Evolutionary conservation across 2,888 invertebrate species (phyloP).

Genomic region (Criorhina ranunculi): DNA sequence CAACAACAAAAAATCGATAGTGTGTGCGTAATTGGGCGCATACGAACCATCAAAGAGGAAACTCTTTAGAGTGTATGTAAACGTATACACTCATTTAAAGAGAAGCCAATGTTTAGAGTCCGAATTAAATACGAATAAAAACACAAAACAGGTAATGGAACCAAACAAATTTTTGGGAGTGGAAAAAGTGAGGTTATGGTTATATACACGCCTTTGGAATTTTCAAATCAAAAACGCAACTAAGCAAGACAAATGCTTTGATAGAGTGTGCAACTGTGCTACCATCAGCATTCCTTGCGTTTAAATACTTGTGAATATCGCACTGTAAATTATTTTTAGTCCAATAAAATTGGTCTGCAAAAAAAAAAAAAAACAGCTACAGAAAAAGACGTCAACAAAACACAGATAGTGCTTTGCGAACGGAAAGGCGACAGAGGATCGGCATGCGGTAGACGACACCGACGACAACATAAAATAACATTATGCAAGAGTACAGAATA

Average conservation of each 20-base stretch:
- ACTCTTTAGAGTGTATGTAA: background rate
- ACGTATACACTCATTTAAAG: background rate
- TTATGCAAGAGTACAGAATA: conserved; percentile 62
- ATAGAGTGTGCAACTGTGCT: conserved; percentile 22
- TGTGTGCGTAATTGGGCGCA: conserved; percentile 23
- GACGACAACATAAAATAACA: conserved; percentile 31
- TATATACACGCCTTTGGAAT: conserved; percentile 8
- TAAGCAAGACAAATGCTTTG: background rate
- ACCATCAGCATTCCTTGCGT: conserved; percentile 21
- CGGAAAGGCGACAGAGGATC: conserved; percentile 12
- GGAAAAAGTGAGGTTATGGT: conserved; percentile 36
- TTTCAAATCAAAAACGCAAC: conserved; percentile 12
- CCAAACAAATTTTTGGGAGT: conserved; percentile 43
- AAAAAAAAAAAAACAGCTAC: background rate
- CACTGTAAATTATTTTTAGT: conserved; percentile 61
- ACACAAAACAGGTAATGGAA: conserved; percentile 39
- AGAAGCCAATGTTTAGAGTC: conserved; percentile 6
- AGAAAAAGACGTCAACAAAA: conserved; percentile 55
- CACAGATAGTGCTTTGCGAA: conserved; percentile 32
- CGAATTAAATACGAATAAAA: conserved; percentile 9
- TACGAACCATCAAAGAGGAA: background rate
- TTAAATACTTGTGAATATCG: conserved; percentile 23
- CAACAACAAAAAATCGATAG: conserved; percentile 54
- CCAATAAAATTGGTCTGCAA: conserved; percentile 37
- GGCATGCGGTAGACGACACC: conserved; percentile 7